Evolutionary conservation across 2,888 invertebrate species (phyloP), one percentile per base, ranked within the genome.

Genomic region (Nymphalis c-album): DNA sequence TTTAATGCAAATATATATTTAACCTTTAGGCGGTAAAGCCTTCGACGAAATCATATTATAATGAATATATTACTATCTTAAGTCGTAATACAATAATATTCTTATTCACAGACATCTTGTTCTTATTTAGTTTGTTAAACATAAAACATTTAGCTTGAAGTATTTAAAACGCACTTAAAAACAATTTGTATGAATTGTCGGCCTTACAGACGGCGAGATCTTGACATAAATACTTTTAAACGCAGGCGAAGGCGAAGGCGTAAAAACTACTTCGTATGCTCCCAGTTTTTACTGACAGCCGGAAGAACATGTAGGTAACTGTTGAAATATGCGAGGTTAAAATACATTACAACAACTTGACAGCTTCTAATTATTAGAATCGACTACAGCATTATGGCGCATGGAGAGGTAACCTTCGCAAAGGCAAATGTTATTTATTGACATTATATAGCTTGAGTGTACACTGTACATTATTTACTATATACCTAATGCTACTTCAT

Each of bases 201-300:
- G 80, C 83, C 84, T 83, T 77, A 62, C 68, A 67, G 71, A 26
- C 71, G 64, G 69, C 70, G 74, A 82, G 84, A 74, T 85, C 84
- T 85, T 86, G 85, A 84, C 85, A 85, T 81, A 79, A 78, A 81
- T 85, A 74, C 70, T 69, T 69, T 68, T 68, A 77, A 60, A 68
- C 60, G 60, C 20, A 47, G 18, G 48, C 70, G 70, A 70, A 47
- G 18, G 48, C 70, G 70, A 70, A 73, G 74, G 76, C 80, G 77
- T 68, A 65, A 86, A 86, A 85, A 81, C 76, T 50, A 70, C 68
- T 71, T 68, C 58, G 57, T 71, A 69, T 73, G 69, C 67, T 64
- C 55, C 45, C 69, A 16, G 4, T 63, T 71, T 77, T 74, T 75
- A 73, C 73, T 71, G 59, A 69, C 62, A 76, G 74, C 85, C 85